Evolutionary conservation across 2,113 vertebrate genomes (phyloP).

Genomic region (Scophthalmus maximus): DNA sequence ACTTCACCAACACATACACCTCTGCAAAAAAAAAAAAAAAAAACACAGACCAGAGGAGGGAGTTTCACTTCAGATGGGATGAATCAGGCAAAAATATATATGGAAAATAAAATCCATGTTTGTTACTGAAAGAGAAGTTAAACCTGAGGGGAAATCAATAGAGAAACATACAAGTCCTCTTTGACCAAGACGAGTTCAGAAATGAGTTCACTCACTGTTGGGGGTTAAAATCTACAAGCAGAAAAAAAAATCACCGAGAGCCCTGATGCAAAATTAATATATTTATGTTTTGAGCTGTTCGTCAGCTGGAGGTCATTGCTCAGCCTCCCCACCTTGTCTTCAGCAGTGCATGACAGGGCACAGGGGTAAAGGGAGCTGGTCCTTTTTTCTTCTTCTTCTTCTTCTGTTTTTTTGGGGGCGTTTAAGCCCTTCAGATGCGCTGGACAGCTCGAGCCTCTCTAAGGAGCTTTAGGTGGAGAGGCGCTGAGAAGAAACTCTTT

Average conservation of each 20-base stretch:
- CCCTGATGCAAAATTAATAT: neutral
- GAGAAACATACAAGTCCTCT: neutral
- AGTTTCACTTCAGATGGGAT: neutral
- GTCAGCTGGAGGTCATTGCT: slow-evolving; percentile 55
- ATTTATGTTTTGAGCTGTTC: neutral
- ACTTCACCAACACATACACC: no score
- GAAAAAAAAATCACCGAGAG: neutral
- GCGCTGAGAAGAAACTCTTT: slow-evolving; percentile 93
- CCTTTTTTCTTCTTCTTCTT: slow-evolving; percentile 70
- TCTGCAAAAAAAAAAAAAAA: slow-evolving; percentile 20
- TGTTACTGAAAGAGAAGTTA: neutral
- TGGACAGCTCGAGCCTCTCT: slow-evolving; percentile 90
- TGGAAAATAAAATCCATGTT: neutral
- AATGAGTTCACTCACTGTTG: neutral
- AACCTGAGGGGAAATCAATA: slow-evolving; percentile 26
- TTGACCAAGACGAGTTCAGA: neutral
- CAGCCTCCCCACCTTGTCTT: slow-evolving; percentile 43
- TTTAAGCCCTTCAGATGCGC: slow-evolving; percentile 91
- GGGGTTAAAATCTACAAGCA: slow-evolving; percentile 1
- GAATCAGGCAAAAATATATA: neutral
- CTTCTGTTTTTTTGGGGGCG: slow-evolving; percentile 73
- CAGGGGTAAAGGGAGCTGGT: slow-evolving; percentile 78
- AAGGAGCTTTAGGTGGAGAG: slow-evolving; percentile 93
- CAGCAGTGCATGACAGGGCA: slow-evolving; percentile 41
- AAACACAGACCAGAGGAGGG: neutral